Evolutionary conservation across 2,888 invertebrate genomes (phyloP), one percentile per base, ranked within the genome.

Genomic region (Agonopterix heracliana): DNA sequence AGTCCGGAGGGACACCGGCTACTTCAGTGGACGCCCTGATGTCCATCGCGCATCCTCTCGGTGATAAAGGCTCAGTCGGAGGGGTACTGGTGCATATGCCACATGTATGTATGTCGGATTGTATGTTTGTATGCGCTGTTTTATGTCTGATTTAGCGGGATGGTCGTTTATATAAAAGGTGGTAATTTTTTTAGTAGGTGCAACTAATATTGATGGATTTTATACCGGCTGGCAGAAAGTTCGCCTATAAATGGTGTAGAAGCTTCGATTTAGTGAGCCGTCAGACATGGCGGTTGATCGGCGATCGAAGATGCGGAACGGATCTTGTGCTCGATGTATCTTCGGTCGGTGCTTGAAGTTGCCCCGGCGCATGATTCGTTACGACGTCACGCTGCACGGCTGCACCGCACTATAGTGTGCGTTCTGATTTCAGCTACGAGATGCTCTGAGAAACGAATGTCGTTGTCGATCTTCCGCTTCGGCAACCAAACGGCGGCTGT

Each of bases 11-110:
- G 34, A 66, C 70, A 1, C 69, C 74, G 3, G 68, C 71, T 9
- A 48, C 69, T 3, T 62, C 76, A 1, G 71, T 66, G 41, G 74
- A 82, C 60, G 74, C 73, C 13, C 60, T 81, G 47, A 62, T 81
- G 66, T 66, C 78, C n/a, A 63, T 76, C 36, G 92, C 91, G 1
- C 75, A 71, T 52, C 63, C 70, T 41, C 59, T 67, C 34, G 54
- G 53, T 2, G 95, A 95, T 76, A 91, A 91, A 54, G 92, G 92
- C 82, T 94, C 92, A 34, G 94, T 96, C 51, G 95, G 96, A 57
- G 96, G 95, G 49, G 95, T 96, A 56, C 90, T 97, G 68, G 96
- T 95, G 61, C 95, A 96, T 77, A 96, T 96, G 96, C 96, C 96
- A 60, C 96, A 96, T 90, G 96, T 96, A 89, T 50, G 52, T 53